Evolutionary conservation across 2,888 invertebrate species (phyloP).

Genomic region (Tetramorium bicarinatum): DNA sequence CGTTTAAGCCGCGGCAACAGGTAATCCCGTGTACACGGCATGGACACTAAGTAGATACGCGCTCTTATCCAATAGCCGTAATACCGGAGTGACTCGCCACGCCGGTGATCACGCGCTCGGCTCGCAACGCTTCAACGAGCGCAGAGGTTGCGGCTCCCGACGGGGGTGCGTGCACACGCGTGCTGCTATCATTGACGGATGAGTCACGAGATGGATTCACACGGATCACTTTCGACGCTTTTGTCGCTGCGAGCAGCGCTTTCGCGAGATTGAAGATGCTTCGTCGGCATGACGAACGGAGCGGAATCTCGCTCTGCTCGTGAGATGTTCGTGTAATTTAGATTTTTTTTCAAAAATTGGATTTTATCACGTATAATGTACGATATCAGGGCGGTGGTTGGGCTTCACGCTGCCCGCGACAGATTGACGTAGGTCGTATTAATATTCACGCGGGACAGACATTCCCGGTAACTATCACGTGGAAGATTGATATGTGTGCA

Average conservation of each 20-base stretch:
- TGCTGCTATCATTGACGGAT: conserved; percentile 57
- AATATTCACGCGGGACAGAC: conserved; percentile 29
- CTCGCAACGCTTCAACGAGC: conserved; percentile 62
- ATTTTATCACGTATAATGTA: neutral
- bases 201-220: conserved; percentile 47
- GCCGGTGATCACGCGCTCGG: conserved; percentile 34
- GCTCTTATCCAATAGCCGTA: conserved; percentile 62
- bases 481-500: conserved; percentile 48
- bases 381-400: neutral
- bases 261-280: neutral
- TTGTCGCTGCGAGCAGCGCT: neutral
- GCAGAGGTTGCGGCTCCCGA: conserved; percentile 56
- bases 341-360: neutral
- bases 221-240: conserved; percentile 7
- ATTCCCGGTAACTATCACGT: neutral
- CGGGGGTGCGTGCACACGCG: conserved; percentile 61
- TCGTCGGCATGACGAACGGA: neutral
- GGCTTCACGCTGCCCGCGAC: conserved; percentile 5
- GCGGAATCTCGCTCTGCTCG: neutral
- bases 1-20: conserved; percentile 67
- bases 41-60: conserved; percentile 70
- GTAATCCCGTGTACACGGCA: conserved; percentile 66
- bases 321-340: neutral
- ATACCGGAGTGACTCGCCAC: conserved; percentile 53
- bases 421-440: conserved; percentile 27